Percentiles rank a stretch among this genome's conserved stretches.
Evolutionary conservation across 1,140 invertebrate genomes (phyloP).

Genomic region (Chironomus tepperi): DNA sequence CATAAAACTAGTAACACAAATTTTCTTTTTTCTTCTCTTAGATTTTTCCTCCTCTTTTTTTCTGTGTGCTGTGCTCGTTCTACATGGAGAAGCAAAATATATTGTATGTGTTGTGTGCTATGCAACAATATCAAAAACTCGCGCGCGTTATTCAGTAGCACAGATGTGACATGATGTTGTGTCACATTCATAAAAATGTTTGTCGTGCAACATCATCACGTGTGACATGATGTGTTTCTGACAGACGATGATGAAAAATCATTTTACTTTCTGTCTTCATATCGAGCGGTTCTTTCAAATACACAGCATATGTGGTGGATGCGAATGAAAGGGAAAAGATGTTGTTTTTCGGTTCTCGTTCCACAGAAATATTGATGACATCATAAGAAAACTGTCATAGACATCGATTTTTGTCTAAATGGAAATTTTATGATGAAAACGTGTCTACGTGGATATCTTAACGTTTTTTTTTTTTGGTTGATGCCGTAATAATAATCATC

Average conservation of each 20-base stretch:
- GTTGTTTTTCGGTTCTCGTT: background rate
- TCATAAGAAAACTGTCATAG: slow-evolving; percentile 1
- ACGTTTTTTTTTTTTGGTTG: background rate
- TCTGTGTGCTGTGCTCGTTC: background rate
- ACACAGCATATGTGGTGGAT: background rate
- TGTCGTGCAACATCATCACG: background rate
- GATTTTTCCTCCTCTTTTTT: background rate
- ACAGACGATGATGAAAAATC: too few relatives aligned
- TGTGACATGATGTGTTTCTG: background rate
- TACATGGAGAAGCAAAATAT: background rate
- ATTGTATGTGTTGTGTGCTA: background rate
- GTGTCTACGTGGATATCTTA: background rate
- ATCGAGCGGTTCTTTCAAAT: too few relatives aligned
- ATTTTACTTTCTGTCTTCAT: too few relatives aligned
- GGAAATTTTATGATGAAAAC: background rate
- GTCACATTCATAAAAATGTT: too few relatives aligned
- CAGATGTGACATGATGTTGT: too few relatives aligned
- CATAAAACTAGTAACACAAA: slow-evolving; percentile 14
- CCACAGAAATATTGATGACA: background rate
- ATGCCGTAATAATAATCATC: background rate
- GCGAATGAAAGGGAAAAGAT: background rate
- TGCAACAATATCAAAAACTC: background rate
- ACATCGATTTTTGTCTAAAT: background rate
- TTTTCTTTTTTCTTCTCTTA: slow-evolving; percentile 8
- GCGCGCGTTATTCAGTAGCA: too few relatives aligned